Base-by-base conservation (phyloP, 2,888 invertebrate species). In the Protonemura montana region DNA sequence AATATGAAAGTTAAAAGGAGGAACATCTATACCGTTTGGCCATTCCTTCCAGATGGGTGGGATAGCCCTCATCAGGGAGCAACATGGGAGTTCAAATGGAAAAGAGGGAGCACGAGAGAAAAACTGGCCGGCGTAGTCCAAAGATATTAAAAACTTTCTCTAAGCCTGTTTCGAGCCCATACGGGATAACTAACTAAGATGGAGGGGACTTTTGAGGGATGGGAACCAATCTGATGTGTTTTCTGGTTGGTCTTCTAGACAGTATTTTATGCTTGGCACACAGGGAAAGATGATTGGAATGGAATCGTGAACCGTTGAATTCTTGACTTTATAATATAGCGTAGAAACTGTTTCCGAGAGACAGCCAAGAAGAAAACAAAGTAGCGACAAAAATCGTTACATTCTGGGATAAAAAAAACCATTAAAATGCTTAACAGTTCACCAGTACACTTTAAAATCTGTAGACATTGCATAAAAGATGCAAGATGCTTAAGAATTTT, bases 71-170 rank as follows among this genome's bases (percentile, higher is more conserved):
- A 86, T 87, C 86, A 86, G 86, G 84, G 82, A 29, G 41, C 42
- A 76, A 25, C 81, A n/a, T 0, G 35, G 85, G 0, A 29, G n/a
- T 21, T 78, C 81, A 28, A 76, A 85, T 77, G 80, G 82, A 81
- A 25, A 82, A 78, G 86, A 25, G 90, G 91, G 91, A 90, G 90
- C 89, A 88, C 88, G 89, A 85, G 86, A 88, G 82, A 42, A 10
- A 21, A 41, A 41, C 82, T 41, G 82, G 30, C 41, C 42, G 2
- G 82, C 76, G 35, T 10, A 76, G 83, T 82, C 81, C 76, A 28
- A 21, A 86, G 86, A 83, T 81, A 83, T 83, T 83, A 83, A 83
- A 83, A 83, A 83, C 35, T 83, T 83, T 83, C 82, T 16, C n/a
- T 83, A 83, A 83, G 82, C 82, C 35, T 83, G 26, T 83, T 35